Evolutionary conservation across 2,888 invertebrate genomes (phyloP).

Genomic region (Drosophila paramelanica): DNA sequence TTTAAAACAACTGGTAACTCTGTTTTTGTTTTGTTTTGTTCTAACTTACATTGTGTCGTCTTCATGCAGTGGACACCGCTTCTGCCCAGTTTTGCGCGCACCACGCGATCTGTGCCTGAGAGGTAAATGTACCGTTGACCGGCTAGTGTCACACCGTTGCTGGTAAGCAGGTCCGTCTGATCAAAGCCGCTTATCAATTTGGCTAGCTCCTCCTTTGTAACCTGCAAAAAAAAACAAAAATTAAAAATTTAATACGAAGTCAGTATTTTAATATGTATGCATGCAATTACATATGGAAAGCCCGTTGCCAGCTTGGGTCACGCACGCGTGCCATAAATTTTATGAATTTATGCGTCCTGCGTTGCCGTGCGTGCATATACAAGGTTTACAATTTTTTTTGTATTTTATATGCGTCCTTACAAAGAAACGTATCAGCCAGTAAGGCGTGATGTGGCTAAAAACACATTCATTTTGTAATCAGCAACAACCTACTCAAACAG

Average conservation of each 20-base stretch:
- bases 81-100: slow-evolving; percentile 96
- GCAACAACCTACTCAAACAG: slow-evolving; percentile 29
- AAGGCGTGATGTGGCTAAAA: slow-evolving; percentile 31
- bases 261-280: background rate
- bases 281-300: slow-evolving; percentile 7
- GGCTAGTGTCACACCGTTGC: slow-evolving; percentile 95
- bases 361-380: slow-evolving; percentile 27
- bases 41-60: slow-evolving; percentile 92
- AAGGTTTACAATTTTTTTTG: background rate
- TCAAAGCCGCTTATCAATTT: slow-evolving; percentile 96
- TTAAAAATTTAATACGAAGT: slow-evolving; percentile 6
- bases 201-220: slow-evolving; percentile 95
- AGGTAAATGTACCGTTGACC: slow-evolving; percentile 97
- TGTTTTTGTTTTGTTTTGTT: background rate
- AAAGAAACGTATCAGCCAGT: slow-evolving; percentile 8
- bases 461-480: slow-evolving; percentile 53
- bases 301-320: slow-evolving; percentile 39
- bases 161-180: slow-evolving; percentile 94
- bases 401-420: slow-evolving; percentile 45
- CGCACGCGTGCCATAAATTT: slow-evolving; percentile 62
- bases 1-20: slow-evolving; percentile 3
- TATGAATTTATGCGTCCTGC: slow-evolving; percentile 44
- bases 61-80: slow-evolving; percentile 98
- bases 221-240: slow-evolving; percentile 86
- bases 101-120: slow-evolving; percentile 96